These are phyloP conservation scores for Isoperla grammatica DNA, from an alignment of 2,888 invertebrate genomes.

Conservation along the genomic window DNA sequence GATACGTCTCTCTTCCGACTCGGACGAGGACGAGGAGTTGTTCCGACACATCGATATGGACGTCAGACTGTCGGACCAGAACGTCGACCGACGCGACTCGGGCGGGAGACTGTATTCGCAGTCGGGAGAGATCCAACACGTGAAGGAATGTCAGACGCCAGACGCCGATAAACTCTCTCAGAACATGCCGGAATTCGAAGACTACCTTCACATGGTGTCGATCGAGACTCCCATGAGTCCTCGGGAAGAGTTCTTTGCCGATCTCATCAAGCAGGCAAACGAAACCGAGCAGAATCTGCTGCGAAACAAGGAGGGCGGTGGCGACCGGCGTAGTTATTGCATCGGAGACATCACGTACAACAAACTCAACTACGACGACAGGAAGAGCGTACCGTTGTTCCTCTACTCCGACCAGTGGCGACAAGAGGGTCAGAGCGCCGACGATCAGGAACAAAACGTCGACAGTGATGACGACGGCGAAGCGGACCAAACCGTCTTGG, in stretches of 20 bases:
- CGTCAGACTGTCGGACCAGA: too few species aligned
- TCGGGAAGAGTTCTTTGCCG: constrained; percentile 22
- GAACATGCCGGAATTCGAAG: constrained; percentile 30
- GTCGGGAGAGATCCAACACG: too few species aligned
- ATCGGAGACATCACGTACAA: neutral
- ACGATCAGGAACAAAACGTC: constrained; percentile 1
- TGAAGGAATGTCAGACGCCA: neutral
- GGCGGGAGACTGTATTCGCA: too few species aligned
- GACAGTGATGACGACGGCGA: neutral
- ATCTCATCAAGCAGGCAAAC: constrained; percentile 20
- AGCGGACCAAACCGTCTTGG: too few species aligned
- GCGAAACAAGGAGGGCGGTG: neutral
- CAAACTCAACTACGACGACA: neutral
- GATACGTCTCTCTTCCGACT: too few species aligned
- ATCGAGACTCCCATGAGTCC: constrained; percentile 27
- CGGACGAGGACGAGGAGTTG: too few species aligned
- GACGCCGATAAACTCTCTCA: constrained; percentile 1
- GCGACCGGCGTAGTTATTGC: constrained; percentile 3
- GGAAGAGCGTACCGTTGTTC: constrained; percentile 21
- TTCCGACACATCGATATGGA: too few species aligned
- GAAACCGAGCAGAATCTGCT: neutral
- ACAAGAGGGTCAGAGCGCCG: neutral
- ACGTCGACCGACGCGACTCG: too few species aligned
- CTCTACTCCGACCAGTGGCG: constrained; percentile 12
- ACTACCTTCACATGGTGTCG: constrained; percentile 35